Evolutionary conservation across 1,140 invertebrate genomes (phyloP), one percentile per base, ranked within the genome.

Genomic region (Drosophila rufa): DNA sequence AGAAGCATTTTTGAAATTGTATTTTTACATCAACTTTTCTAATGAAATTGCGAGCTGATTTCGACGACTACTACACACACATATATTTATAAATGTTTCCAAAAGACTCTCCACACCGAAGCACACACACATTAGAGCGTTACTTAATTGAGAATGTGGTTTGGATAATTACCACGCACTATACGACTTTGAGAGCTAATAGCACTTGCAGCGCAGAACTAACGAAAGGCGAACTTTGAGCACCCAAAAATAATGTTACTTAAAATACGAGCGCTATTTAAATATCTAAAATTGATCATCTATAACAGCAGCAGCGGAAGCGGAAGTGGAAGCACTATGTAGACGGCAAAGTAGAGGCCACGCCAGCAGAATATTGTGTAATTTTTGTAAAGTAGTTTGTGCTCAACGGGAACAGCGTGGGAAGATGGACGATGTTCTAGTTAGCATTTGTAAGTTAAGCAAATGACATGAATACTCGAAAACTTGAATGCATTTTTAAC

Each of bases 391-490:
- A 89, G 83, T 87, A 87, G 84, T 80, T 87, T 69, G 84, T 77
- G 76, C 80, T 73, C 65, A 42, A 36, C 53, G 48, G 62, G 57
- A 56, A 62, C 48, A 45, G 60, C 30, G 45, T 56, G 46, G 56
- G 59, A 47, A 19, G 64, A 82, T 73, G 64, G 59, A 47, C n/a
- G 64, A 82, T 73, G 68, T 82, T 86, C 67, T 77, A 79, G 84
- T 66, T 89, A 87, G 83, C 83, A 75, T 79, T 75, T 75, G 43
- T 81, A 82, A 81, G 75, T 80, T 82, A 89, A 83, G 84, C 60
- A 86, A 86, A 77, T 86, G 84, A 89, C 80, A 89, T 77, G 65
- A 89, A 89, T 90, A 89, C 85, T 90, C 85, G 85, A 80, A 75
- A 84, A 80, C 77, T 84, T 84, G 68, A 84, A 81, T 84, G 84